Conservation (phyloP, 2,113 vertebrate species). For the Potamarius usumacintae region DNA sequence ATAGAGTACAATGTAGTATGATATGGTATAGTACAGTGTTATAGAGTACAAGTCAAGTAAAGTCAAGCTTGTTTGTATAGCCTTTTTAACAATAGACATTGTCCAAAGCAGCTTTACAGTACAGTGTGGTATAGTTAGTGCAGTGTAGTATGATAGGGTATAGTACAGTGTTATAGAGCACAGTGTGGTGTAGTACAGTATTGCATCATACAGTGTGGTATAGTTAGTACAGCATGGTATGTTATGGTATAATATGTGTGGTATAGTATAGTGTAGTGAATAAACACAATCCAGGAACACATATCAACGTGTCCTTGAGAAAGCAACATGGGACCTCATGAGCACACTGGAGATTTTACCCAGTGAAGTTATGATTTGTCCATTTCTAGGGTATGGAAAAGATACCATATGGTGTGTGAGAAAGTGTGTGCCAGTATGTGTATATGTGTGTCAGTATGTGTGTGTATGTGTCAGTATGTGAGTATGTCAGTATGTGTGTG, state of each 20-base stretch:
- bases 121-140: not conserved
- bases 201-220: not conserved
- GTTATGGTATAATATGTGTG: not conserved
- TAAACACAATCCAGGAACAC: not conserved
- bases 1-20: not conserved
- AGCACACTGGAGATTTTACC: not conserved
- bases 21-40: not conserved
- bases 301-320: not conserved
- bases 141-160: not conserved
- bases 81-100: no score
- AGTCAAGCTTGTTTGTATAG: no score
- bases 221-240: not conserved
- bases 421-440: constrained; percentile 6
- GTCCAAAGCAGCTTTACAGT: not conserved
- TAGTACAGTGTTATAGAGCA: not conserved
- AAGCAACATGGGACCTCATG: not conserved
- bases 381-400: not conserved
- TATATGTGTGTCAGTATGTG: not conserved
- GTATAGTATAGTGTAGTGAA: not conserved
- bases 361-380: not conserved
- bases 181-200: not conserved
- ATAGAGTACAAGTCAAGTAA: not conserved
- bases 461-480: no score
- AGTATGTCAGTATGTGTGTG: no score
- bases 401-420: not conserved